Base-by-base conservation (phyloP, 1,140 invertebrate species). In the Heterodera schachtii region DNA sequence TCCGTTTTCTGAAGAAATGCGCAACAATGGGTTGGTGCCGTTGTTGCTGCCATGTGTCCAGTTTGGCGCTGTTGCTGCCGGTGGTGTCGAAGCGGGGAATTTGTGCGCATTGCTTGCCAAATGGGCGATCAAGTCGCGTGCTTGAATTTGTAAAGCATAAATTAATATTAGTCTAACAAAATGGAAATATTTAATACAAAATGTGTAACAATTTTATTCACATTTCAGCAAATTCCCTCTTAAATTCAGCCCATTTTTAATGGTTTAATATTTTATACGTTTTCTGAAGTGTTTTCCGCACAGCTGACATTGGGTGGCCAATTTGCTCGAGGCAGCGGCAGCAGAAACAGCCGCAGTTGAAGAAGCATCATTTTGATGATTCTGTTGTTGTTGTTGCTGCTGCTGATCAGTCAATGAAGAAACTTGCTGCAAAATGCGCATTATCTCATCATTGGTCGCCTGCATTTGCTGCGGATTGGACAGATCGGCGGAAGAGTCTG, bases 221-320 rank as follows among this genome's bases (percentile, higher is more conserved):
- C 31, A 31, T 31, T 31, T 31, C 31, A 31, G 31, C 31, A 31
- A 31, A 31, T 31, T 31, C 31, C 31, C 31, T 31, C 31, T 31
- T 31, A 31, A 31, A 31, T 31, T 31, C 31, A 31, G 31, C 31
- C 31, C 31, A 31, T 31, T 31, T 31, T 31, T 31, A 31, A 31
- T 31, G 31, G 31, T 31, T 31, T 31, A 31, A 1, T 13, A 52
- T 52, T 44, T 21, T 73, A 85, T 64, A 86, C 85, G 81, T 86
- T 89, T 89, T 69, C 88, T 60, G 49, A 89, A 77, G 52, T 87
- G 87, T 74, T 90, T 89, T 21, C 88, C 88, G 78, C 88, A 89
- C 47, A 88, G 85, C 57, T 83, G 82, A 73, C 88, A 89, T 49
- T 85, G 70, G 43, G 87, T 89, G 41, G 67, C 21, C 13, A 69